Base-by-base conservation (phyloP, 2,888 invertebrate species). In the Agrochola lota region DNA sequence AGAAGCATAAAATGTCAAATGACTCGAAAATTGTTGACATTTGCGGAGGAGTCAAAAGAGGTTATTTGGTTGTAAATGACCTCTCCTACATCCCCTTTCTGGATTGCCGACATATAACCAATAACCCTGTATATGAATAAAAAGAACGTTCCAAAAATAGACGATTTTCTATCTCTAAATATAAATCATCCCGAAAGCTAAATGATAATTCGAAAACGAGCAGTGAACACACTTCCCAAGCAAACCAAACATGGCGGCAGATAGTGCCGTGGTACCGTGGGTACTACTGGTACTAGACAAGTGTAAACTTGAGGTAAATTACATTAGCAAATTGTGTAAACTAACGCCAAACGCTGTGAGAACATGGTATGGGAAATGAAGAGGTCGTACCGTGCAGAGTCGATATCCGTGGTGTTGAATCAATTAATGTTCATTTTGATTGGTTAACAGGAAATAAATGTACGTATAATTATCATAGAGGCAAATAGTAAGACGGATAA, bases 311-410 rank as follows among this genome's bases (percentile, higher is more conserved):
- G 23, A 77, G 81, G 87, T 87, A 89, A 89, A 89, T 89, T 90
- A 88, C 88, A 89, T 89, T 88, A 89, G 89, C 89, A 86, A 89
- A 89, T 89, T 73, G 85, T 85, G 81, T 78, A 74, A 77, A 72
- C 74, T 75, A 74, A 86, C 87, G 77, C 77, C 83, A 80, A 84
- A 83, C 84, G 75, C 85, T 87, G 88, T 87, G 90, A 87, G 89
- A 85, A 86, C 77, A 26, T 40, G 71, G 70, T 77, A 81, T 89
- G 89, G 87, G 90, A 90, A 89, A 84, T 89, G 83, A 87, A 88
- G 87, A 87, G 82, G 78, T 80, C 70, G 15, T 63, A 20, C 7
- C 0, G 30, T 49, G 43, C 35, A 43, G 59, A 15, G 46, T 46
- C 46, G 46, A 46, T 46, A 46, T 46, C 46, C 46, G 43, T 78